Base-by-base conservation (phyloP, 2,888 invertebrate species). In the Scaptomyza tumidula region DNA sequence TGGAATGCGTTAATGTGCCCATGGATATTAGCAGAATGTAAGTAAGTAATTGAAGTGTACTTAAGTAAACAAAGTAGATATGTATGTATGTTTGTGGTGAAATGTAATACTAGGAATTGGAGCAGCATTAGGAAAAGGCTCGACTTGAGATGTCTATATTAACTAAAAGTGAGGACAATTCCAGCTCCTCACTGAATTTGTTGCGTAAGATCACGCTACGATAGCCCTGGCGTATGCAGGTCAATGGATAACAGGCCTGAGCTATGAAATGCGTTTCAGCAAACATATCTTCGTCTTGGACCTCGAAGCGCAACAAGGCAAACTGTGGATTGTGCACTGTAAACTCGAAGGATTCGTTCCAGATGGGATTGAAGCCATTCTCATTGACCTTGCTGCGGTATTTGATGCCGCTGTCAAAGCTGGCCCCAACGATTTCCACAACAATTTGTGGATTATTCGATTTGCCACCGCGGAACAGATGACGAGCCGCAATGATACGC, bases 231-330 rank as follows among this genome's bases (percentile, higher is more conserved):
- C 96, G 94, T 33, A 97, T 92, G 88, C 97, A 96, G 60, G 94
- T 94, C 39, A 96, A 94, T 0, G 99, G 98, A 93, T 95, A 98
- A 11, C 97, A 97, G 43, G 98, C 97, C 93, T 99, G 99, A 0
- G 99, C 99, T 69, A 99, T 96, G 91, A 99, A 98, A 93, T 98
- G 98, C 11, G 96, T 96, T 88, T 99, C 99, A 0, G 98, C 98
- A 92, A 99, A 99, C 93, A 98, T 97, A 90, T 99, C 99, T 91
- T 98, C 98, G 92, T 98, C 98, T 92, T 97, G 96, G 0, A 98
- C 97, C 43, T 96, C 94, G 92, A 99, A 98, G 39, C 98, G 94
- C 50, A 98, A 92, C 50, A 98, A 92, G 0, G 98, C 97, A 89
- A 97, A 94, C 57, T 96, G 94, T 0, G 98, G 97, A 93, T 96